Evolutionary conservation across 2,797 vertebrate genomes (phyloP).

Genomic region (Decapterus maruadsi): DNA sequence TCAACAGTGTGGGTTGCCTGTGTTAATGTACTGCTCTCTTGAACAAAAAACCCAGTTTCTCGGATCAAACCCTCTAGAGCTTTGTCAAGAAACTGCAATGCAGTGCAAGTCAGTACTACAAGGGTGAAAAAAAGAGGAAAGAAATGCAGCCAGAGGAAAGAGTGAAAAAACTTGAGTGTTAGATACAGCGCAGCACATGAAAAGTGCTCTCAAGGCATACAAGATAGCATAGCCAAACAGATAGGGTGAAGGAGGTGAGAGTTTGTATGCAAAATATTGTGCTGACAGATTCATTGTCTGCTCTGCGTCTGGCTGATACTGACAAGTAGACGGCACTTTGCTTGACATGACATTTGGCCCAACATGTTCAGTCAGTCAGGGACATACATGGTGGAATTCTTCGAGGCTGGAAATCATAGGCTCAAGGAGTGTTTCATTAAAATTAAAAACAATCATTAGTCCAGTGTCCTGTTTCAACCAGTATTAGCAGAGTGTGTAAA

Average conservation of each 20-base stretch:
- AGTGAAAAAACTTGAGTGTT: constrained; percentile 40
- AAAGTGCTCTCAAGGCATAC: constrained; percentile 38
- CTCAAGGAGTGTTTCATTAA: not conserved
- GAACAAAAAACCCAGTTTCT: constrained; percentile 45
- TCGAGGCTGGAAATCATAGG: not conserved
- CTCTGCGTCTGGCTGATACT: constrained; percentile 38
- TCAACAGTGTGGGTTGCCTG: constrained; percentile 33
- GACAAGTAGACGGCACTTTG: constrained; percentile 61
- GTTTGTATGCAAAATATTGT: constrained; percentile 49
- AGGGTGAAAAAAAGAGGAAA: constrained; percentile 16
- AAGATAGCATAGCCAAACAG: constrained; percentile 15
- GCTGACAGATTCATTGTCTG: constrained; percentile 73
- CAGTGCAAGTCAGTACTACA: constrained; percentile 54
- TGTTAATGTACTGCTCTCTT: constrained; percentile 43
- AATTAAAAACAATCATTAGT: constrained; percentile 1
- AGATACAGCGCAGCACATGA: constrained; percentile 37
- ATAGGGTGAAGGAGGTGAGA: constrained; percentile 44
- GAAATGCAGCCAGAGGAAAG: constrained; percentile 33
- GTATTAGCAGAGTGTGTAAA: not conserved
- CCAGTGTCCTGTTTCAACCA: constrained; percentile 2
- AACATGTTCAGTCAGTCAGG: not conserved
- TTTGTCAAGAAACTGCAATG: constrained; percentile 76
- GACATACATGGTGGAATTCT: not conserved
- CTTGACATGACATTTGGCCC: constrained; percentile 29
- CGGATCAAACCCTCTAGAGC: constrained; percentile 53